Percentiles rank a stretch among this genome's conserved stretches.
Conservation (phyloP, 2,797 vertebrate genomes). For the Lemur catta region DNA sequence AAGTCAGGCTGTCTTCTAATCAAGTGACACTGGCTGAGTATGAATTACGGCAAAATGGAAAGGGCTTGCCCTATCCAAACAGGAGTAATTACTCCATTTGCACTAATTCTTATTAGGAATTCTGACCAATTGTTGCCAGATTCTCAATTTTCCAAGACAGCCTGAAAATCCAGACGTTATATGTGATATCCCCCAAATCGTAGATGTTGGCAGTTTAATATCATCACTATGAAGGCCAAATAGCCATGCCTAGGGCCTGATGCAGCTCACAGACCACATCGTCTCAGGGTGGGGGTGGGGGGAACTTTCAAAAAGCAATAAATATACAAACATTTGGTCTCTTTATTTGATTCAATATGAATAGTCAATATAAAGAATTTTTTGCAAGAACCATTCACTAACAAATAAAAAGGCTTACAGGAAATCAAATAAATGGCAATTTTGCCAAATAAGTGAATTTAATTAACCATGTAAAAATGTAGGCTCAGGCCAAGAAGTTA, state of each 20-base stretch:
- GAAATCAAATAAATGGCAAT: not conserved
- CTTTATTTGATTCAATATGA: not conserved
- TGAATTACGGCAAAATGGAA: not conserved
- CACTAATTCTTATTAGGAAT: not conserved
- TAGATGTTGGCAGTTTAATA: not conserved
- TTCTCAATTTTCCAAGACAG: not conserved
- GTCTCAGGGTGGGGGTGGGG: not conserved
- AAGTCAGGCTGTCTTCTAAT: not conserved
- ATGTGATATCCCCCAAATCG: not conserved
- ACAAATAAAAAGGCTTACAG: slow-evolving; percentile 1
- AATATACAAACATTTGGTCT: not conserved
- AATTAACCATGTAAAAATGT: not conserved
- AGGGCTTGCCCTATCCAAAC: not conserved
- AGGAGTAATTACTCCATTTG: not conserved
- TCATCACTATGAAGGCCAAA: not conserved
- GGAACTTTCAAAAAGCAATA: not conserved
- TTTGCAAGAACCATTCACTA: not conserved
- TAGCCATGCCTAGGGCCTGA: not conserved
- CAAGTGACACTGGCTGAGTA: not conserved
- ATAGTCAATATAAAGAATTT: not conserved
- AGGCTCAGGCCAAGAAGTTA: not conserved
- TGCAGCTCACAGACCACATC: not conserved
- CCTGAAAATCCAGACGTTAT: not conserved
- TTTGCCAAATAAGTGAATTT: slow-evolving; percentile 11
- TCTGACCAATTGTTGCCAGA: not conserved